Evolutionary conservation across 2,113 vertebrate genomes (phyloP), one percentile per base, ranked within the genome.

Genomic region (Eulemur rufifrons): DNA sequence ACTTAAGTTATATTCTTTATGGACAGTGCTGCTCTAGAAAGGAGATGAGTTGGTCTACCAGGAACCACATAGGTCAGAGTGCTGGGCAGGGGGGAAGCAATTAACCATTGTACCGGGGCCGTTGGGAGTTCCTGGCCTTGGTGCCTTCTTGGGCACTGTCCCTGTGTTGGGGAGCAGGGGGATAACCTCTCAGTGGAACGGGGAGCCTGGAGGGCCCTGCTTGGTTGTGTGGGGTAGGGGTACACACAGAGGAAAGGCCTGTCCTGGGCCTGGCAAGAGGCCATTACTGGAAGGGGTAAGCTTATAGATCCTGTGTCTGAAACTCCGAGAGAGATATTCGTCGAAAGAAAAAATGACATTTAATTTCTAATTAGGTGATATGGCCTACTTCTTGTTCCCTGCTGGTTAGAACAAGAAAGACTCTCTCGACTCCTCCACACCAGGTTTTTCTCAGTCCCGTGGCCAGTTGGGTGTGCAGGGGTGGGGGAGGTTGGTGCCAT

Each of bases 301-400:
- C 61, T 92, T 83, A 25, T 74, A 78, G 68, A 39, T 89, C 50
- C 50, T 81, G 17, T 87, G 63, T 91, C 47, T 95, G 25, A 80
- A 96, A 94, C 76, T 96, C 66, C 27, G 68, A 90, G 6, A 73
- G 86, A 86, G 32, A 54, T 21, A 47, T 93, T 93, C 56, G 59
- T 50, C 32, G 32, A 93, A 45, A 66, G 77, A 96, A 86, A 94
- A 74, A 92, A 73, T 80, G 52, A 63, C 47, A 73, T 78, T 93
- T 97, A 52, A 73, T 94, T 97, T 97, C 82, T 96, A 88, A 94
- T 97, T 96, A 94, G 73, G 76, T 54, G 32, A 23, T 69, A 52
- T 96, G 95, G 74, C 91, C 96, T 95, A 87, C 29, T 96, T 96
- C 71, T 66, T 39, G 32, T 76, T 96, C 64, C 78, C 89, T 94